Base-by-base conservation (phyloP, 2,888 invertebrate species). In the Rosalia funebris region DNA sequence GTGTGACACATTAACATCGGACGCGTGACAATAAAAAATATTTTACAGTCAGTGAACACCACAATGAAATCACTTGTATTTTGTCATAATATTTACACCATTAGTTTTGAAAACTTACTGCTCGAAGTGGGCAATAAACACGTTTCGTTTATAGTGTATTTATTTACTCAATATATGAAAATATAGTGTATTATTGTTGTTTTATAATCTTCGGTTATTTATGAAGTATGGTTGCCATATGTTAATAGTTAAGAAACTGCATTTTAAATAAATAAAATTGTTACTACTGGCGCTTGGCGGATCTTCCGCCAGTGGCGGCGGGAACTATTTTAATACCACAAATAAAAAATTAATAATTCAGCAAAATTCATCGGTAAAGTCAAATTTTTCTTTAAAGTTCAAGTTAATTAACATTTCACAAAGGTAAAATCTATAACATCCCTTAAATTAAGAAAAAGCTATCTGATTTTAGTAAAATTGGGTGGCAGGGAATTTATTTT, bases 61-160 rank as follows among this genome's bases (percentile, higher is more conserved):
- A 66, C 67, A 71, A 71, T 65, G 72, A 62, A 62, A 65, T 71
- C 65, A 68, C 71, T 73, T 70, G 70, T 71, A 58, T 83, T 84
- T 84, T 83, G 83, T 84, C 84, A 83, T 84, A 84, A 84, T 84
- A 85, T 85, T 85, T 84, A 84, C 82, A 80, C 83, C 80, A 82
- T 79, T 82, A 59, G 41, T 77, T 82, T 81, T 83, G 80, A 81
- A 83, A 83, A 84, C 84, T 83, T 84, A 83, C 83, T 83, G 83
- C 83, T 83, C 84, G 84, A 84, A 84, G 63, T 42, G 53, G 59
- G 64, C 60, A 66, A 70, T 85, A 85, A 85, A 85, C 85, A 84
- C 83, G 81, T 82, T 81, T 82, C 83, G 83, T 84, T 85, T 83
- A 84, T 82, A 83, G 83, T 83, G 83, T 85, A 85, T 85, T 85